These are phyloP conservation scores for Drosophila tropicalis DNA, from an alignment of 1,140 invertebrate genomes.

Conservation along the genomic window DNA sequence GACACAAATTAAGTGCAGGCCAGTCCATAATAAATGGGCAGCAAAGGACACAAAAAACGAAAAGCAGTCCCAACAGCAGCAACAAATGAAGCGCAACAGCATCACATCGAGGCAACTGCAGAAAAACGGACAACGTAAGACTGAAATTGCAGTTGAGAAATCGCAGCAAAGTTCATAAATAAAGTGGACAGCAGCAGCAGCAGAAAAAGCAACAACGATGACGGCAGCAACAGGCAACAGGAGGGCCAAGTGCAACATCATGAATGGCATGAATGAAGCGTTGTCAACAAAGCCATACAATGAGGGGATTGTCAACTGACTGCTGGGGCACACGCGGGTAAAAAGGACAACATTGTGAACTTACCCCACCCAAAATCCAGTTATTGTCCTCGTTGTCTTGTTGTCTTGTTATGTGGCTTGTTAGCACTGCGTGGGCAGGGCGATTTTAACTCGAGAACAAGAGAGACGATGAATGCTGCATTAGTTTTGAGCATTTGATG, in stretches of 20 bases:
- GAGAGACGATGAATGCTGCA: slow-evolving; percentile 52
- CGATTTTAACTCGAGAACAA: slow-evolving; percentile 26
- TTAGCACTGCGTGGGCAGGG: slow-evolving; percentile 48
- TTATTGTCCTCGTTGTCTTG: slow-evolving; percentile 11
- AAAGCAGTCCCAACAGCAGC: slow-evolving; percentile 29
- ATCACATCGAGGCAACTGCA: background rate
- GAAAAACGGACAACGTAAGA: slow-evolving; percentile 14
- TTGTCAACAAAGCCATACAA: slow-evolving; percentile 73
- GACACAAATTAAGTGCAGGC: slow-evolving; percentile 71
- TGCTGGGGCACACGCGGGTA: background rate
- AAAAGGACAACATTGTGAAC: slow-evolving; percentile 8
- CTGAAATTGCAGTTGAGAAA: slow-evolving; percentile 76
- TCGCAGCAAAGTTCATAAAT: slow-evolving; percentile 75
- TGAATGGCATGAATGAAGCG: slow-evolving; percentile 74
- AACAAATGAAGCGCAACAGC: slow-evolving; percentile 59
- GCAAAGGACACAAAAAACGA: slow-evolving; percentile 26
- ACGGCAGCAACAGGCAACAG: slow-evolving; percentile 13
- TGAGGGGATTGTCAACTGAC: slow-evolving; percentile 16
- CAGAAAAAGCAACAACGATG: background rate
- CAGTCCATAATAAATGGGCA: slow-evolving; percentile 55
- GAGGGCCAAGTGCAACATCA: slow-evolving; percentile 37
- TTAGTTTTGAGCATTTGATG: slow-evolving; percentile 29
- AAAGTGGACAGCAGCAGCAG: slow-evolving; percentile 43
- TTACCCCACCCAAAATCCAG: slow-evolving; percentile 26
- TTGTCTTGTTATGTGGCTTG: slow-evolving; percentile 55